Base-by-base conservation (phyloP, 1,140 invertebrate genomes). In the Ylistrum balloti region DNA sequence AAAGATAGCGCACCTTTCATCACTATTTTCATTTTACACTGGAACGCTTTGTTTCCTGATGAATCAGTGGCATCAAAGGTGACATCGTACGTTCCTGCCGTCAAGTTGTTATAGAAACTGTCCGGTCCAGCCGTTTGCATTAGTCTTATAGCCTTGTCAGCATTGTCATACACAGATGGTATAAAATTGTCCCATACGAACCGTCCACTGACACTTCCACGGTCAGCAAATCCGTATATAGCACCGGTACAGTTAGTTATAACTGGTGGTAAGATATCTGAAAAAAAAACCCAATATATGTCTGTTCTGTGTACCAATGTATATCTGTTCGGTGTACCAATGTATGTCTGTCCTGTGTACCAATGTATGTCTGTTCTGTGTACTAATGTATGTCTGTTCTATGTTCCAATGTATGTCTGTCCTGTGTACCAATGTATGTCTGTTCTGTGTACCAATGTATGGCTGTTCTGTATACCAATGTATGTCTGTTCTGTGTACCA, bases 21-120 rank as follows among this genome's bases (percentile, higher is more conserved):
- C 20, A 90, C 33, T 0, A 90, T 87, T 20, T 90, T 90, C 33
- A 88, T 87, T 86, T 35, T 88, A 85, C 90, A 90, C 33, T n/a
- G 20, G n/a, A 11, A 38, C 20, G 90, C 90, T 9, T 88, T 88
- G 34, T 90, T 90, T 28, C 87, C 87, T 5, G 90, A 28, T 2
- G 0, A 35, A 33, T 90, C 90, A 0, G 11, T 35, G 22, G 90
- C 90, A 3, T 38, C 41, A 41, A 88, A 90, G 11, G 17, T 85
- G n/a, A 90, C 38, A 20, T 35, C 41, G 38, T 90, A 88, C 9
- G 28, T 38, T 45, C 90, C 90, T 0, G 86, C 45, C 17, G 32
- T 38, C 28, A 88, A 33, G 22, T 20, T 41, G 32, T 88, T 17
- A 7, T 34, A 38, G 17, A 33, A 74, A 0, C 33, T 34, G 10